Evolutionary conservation across 1,140 invertebrate species (phyloP).

Genomic region (Drosophila leontia): DNA sequence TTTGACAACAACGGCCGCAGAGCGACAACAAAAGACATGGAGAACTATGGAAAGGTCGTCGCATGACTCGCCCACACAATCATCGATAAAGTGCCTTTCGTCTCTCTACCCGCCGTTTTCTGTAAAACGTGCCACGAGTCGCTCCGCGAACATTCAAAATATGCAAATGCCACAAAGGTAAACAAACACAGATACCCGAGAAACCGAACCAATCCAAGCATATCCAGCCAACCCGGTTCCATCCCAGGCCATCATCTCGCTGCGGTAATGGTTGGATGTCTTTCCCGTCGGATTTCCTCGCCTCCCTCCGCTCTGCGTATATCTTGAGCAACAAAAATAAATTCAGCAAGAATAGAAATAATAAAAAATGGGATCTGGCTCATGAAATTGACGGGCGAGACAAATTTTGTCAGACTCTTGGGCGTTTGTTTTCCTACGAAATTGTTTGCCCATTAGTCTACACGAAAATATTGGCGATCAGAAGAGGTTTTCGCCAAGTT

Average conservation of each 20-base stretch:
- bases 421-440: slow-evolving; percentile 35
- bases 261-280: slow-evolving; percentile 1
- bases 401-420: slow-evolving; percentile 51
- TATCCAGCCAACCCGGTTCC: slow-evolving; percentile 32
- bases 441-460: slow-evolving; percentile 62
- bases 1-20: slow-evolving; percentile 67
- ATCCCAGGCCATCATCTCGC: slow-evolving; percentile 43
- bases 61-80: slow-evolving; percentile 59
- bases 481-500: not conserved
- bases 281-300: slow-evolving; percentile 27
- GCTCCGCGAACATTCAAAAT: slow-evolving; percentile 76
- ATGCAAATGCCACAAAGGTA: slow-evolving; percentile 73
- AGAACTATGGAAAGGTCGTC: slow-evolving; percentile 70
- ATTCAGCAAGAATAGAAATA: slow-evolving; percentile 10
- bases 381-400: slow-evolving; percentile 64
- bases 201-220: slow-evolving; percentile 12
- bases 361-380: slow-evolving; percentile 24
- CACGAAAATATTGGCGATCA: not conserved
- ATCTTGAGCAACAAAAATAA: slow-evolving; percentile 6
- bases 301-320: slow-evolving; percentile 30
- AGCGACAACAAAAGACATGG: slow-evolving; percentile 36
- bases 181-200: slow-evolving; percentile 26
- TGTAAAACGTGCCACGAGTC: slow-evolving; percentile 72
- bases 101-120: slow-evolving; percentile 21
- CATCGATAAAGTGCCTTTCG: slow-evolving; percentile 73